Base-by-base conservation (phyloP, 2,113 vertebrate genomes). In the Hypomesus transpacificus region DNA sequence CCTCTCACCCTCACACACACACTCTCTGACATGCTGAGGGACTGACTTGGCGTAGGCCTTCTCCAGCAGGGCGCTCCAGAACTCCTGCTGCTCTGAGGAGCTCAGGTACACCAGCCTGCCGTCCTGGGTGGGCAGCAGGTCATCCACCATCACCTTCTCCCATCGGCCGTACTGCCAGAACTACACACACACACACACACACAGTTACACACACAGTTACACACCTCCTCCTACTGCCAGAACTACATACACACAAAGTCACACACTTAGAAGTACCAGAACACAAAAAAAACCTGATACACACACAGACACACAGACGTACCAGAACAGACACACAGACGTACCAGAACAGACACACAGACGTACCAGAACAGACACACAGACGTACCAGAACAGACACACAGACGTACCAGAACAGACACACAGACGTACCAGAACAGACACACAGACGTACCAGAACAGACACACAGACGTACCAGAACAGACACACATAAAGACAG, bases 41-140 rank as follows among this genome's bases (percentile, higher is more conserved):
- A 84, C 90, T 90, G 60, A 93, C 92, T 93, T 93, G 71, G 92
- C 91, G 3, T 92, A 93, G 50, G 92, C 92, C 70, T 93, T 93
- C 74, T 93, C 92, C 80, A 93, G 86, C 74, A 93, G 87, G 0
- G 89, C 66, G 75, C 89, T 92, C 92, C 92, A 93, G 83, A 92
- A 93, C 84, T 93, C 92, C 0, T 77, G 1, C 59, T 3, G 77
- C 0, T 85, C 74, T 0, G 87, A 81, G 1, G 90, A 92, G 34
- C 70, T 84, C 24, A 93, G 83, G 74, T 82, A 93, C 34, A 91
- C 46, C 69, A 93, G 87, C 0, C 71, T 2, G 56, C 86, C 81
- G 3, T 77, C 11, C 9, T 11, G 0, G 14, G 91, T 91, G 0
- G 90, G 91, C 82, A 93, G 68, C 58, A 85, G 50, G 82, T 93